Evolutionary conservation across 2,888 invertebrate species (phyloP).

Genomic region (Pecten maximus): DNA sequence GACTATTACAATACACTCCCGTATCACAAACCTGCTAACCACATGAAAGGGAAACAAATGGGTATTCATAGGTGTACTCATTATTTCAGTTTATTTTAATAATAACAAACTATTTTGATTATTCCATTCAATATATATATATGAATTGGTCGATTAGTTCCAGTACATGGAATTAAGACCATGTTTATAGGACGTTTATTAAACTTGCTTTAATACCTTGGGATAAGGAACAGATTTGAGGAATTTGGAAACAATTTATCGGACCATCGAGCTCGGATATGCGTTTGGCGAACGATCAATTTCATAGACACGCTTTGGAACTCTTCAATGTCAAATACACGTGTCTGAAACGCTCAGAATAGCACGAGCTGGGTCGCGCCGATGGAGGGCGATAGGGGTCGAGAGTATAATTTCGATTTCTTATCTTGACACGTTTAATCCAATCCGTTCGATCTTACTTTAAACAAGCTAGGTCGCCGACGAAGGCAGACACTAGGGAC

Average conservation of each 20-base stretch:
- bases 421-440: slow-evolving; percentile 23
- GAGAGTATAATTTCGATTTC: neutral
- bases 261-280: slow-evolving; percentile 4
- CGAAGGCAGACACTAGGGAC: neutral
- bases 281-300: neutral
- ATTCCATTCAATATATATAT: neutral
- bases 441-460: slow-evolving; percentile 11
- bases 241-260: slow-evolving; percentile 32
- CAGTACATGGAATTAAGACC: neutral
- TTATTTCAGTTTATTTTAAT: neutral
- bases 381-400: slow-evolving; percentile 11
- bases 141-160: neutral
- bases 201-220: neutral
- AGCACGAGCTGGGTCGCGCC: neutral
- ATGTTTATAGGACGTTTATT: neutral
- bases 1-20: neutral
- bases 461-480: neutral
- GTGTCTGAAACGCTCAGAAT: slow-evolving; percentile 20
- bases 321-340: slow-evolving; percentile 5
- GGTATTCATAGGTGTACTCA: neutral
- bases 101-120: neutral
- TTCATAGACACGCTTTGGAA: slow-evolving; percentile 21
- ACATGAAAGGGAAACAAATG: neutral
- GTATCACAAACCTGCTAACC: neutral
- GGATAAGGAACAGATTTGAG: neutral